Evolutionary conservation across 2,888 invertebrate species (phyloP).

Genomic region (Acanthacorydalis orientalis): DNA sequence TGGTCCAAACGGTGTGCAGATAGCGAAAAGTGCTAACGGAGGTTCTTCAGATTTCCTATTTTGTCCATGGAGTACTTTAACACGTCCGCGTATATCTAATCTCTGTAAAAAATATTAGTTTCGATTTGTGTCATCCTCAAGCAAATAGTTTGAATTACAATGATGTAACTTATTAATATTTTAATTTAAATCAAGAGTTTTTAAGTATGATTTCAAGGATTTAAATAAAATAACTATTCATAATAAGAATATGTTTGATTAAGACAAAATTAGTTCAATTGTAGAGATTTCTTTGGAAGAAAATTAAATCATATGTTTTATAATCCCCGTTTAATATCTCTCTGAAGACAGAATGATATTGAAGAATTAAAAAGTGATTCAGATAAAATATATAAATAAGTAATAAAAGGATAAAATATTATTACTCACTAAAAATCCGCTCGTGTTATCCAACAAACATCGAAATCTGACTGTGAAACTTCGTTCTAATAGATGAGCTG

Average conservation of each 20-base stretch:
- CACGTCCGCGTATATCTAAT: slow-evolving; percentile 91
- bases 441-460: slow-evolving; percentile 97
- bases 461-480: slow-evolving; percentile 98
- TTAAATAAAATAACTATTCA: no score
- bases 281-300: no score
- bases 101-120: slow-evolving; percentile 54
- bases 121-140: no score
- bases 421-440: slow-evolving; percentile 83
- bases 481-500: slow-evolving; percentile 79
- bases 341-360: no score
- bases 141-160: no score
- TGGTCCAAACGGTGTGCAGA: slow-evolving; percentile 98
- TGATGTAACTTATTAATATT: no score
- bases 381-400: background rate
- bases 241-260: no score
- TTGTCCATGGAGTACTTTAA: slow-evolving; percentile 92
- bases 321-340: no score
- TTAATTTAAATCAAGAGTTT: no score
- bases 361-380: background rate
- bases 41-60: slow-evolving; percentile 89
- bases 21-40: slow-evolving; percentile 86
- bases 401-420: background rate
- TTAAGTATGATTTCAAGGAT: no score
- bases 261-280: no score
- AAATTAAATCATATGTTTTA: no score